A percentile compares a stretch with the other conserved stretches of the same genome.
These are phyloP conservation scores for Aphelocoma californica DNA, from an alignment of 2,797 vertebrate species.

Conservation along the genomic window DNA sequence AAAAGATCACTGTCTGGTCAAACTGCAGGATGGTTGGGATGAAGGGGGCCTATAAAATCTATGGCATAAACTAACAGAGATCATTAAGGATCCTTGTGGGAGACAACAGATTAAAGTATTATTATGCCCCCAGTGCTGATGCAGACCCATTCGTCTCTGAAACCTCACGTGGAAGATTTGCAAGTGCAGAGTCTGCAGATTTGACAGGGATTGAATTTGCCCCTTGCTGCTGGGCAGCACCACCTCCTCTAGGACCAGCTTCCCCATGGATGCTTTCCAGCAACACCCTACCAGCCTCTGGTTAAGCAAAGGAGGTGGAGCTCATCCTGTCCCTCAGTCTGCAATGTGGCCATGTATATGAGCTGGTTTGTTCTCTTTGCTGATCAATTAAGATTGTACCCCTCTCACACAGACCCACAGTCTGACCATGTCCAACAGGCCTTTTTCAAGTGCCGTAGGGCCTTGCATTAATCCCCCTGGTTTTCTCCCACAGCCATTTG, in stretches of 20 bases:
- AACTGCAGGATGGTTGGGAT: conserved; percentile 40
- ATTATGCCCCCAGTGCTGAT: not conserved
- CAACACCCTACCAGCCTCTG: not conserved
- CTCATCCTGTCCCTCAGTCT: not conserved
- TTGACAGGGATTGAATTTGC: not conserved
- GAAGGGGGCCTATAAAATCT: conserved; percentile 31
- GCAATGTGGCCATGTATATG: fast-evolving
- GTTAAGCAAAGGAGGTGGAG: not conserved
- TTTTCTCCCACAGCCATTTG: not conserved
- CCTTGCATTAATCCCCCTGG: not conserved
- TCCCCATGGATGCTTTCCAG: not conserved
- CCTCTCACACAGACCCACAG: not conserved
- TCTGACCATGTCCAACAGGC: not conserved
- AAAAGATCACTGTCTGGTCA: conserved; percentile 48
- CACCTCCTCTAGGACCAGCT: not conserved
- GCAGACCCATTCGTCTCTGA: not conserved
- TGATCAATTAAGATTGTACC: not conserved
- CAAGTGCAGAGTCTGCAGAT: not conserved
- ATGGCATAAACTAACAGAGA: not conserved
- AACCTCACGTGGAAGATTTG: not conserved
- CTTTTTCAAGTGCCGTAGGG: not conserved
- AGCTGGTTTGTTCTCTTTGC: not conserved
- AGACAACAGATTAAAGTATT: conserved; percentile 22
- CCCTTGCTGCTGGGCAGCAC: not conserved
- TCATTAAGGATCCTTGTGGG: conserved; percentile 25